Percentiles rank a stretch among this genome's conserved stretches.
phyloP scores from a whole-genome alignment of 1,140 invertebrate genomes.

The Himalopsyche phryganea region DNA sequence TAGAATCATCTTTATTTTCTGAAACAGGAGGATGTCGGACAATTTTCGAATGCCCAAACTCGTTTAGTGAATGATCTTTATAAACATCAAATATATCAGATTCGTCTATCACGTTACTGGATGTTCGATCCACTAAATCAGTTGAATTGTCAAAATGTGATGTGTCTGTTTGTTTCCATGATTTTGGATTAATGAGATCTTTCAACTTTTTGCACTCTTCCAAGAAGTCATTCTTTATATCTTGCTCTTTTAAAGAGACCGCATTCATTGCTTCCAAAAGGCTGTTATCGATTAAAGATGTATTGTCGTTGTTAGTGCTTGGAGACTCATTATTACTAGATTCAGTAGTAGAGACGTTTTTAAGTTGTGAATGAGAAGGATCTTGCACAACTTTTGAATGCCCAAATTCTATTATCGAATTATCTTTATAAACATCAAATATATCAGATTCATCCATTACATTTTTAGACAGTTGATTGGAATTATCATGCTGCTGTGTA shows the following conservation, averaged over 20 bases:
- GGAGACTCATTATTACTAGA: too few species aligned
- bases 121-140: not conserved
- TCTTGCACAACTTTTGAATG: not conserved
- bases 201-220: constrained; percentile 24
- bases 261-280: constrained; percentile 9
- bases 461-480: too few species aligned
- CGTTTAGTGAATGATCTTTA: constrained; percentile 14
- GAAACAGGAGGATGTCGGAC: not conserved
- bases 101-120: not conserved
- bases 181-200: constrained; percentile 17
- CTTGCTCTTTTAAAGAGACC: constrained; percentile 34
- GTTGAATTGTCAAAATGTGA: not conserved
- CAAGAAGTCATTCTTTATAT: constrained; percentile 36
- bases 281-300: not conserved
- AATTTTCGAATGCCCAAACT: constrained; percentile 7
- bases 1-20: constrained; percentile 6
- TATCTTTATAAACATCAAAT: constrained; percentile 23
- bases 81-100: constrained; percentile 26
- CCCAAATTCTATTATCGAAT: constrained; percentile 13
- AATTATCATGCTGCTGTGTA: not conserved
- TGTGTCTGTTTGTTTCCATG: too few species aligned
- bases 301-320: too few species aligned
- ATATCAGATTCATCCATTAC: constrained; percentile 14
- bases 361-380: too few species aligned
- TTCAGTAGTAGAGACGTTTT: too few species aligned